A percentile compares a stretch with the other conserved stretches of the same genome.
Evolutionary conservation across 2,797 vertebrate genomes (phyloP).

Genomic region (Xenopus petersii): DNA sequence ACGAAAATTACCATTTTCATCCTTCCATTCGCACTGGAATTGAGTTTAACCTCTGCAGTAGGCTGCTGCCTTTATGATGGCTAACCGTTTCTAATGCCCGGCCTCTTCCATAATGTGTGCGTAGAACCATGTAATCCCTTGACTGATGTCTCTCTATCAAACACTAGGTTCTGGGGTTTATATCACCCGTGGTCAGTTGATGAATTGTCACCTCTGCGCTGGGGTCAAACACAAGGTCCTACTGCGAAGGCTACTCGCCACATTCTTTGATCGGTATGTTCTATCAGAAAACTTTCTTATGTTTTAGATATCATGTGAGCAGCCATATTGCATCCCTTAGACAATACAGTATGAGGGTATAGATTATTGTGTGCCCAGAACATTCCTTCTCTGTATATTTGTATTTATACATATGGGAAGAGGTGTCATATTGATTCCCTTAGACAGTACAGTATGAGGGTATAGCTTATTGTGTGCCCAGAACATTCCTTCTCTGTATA

Average conservation of each 20-base stretch:
- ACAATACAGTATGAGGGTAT: no score
- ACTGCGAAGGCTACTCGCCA: constrained; percentile 89
- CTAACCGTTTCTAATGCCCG: neutral
- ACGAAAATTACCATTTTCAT: constrained; percentile 8
- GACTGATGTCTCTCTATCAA: neutral
- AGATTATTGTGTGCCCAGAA: no score
- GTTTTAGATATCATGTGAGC: no score
- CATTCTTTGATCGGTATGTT: constrained; percentile 94
- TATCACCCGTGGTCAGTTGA: constrained; percentile 96
- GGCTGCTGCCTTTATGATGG: neutral
- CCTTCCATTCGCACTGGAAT: neutral
- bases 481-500: no score
- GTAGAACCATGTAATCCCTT: neutral
- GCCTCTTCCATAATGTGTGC: neutral
- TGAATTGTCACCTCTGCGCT: constrained; percentile 97
- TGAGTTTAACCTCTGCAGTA: constrained; percentile 1
- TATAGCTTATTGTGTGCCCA: no score
- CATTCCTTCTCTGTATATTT: no score
- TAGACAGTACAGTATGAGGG: no score
- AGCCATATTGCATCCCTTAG: no score
- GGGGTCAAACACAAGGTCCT: constrained; percentile 98
- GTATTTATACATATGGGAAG: no score
- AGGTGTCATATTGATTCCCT: no score
- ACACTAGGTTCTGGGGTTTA: constrained; percentile 87
- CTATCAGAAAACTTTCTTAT: no score